A percentile compares a stretch with the other conserved stretches of the same genome.
phyloP scores from a whole-genome alignment of 2,113 vertebrate species.

The Crotalus viridis region DNA sequence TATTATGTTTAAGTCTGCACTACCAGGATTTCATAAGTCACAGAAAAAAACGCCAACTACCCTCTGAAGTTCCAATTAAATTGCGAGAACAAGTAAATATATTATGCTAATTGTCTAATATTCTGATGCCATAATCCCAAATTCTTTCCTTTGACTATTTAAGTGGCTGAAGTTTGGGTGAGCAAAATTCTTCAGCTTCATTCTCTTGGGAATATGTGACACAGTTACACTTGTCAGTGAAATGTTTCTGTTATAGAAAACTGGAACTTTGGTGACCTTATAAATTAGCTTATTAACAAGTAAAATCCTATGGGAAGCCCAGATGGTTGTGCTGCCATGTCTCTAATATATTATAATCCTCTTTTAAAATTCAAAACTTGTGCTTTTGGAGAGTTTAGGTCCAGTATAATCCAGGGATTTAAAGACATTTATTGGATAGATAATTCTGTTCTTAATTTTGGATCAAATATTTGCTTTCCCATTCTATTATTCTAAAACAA shows the following conservation, averaged over 20 bases:
- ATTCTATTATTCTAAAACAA: not conserved
- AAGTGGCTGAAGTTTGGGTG: not conserved
- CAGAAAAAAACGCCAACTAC: not conserved
- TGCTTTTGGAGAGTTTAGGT: not conserved
- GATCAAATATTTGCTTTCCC: not conserved
- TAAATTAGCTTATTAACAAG: slow-evolving; percentile 16
- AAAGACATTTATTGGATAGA: not conserved
- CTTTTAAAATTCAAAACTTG: not conserved
- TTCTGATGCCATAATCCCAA: not conserved
- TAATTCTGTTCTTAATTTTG: not conserved
- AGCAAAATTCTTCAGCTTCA: not conserved
- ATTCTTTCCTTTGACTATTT: not conserved
- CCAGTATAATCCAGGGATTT: not conserved
- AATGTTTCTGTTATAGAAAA: not conserved
- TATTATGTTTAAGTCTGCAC: not conserved
- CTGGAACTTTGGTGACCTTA: not conserved
- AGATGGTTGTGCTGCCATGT: not conserved
- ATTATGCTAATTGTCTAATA: not conserved
- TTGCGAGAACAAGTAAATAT: not conserved
- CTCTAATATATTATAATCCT: slow-evolving; percentile 13
- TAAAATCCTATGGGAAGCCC: not conserved
- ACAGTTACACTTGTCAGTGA: slow-evolving; percentile 9
- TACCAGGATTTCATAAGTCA: not conserved
- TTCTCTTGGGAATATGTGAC: not conserved
- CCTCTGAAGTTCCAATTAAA: not conserved